Evolutionary conservation across 2,888 invertebrate genomes (phyloP), one percentile per base, ranked within the genome.

Genomic region (Omphaloscelis lunosa): DNA sequence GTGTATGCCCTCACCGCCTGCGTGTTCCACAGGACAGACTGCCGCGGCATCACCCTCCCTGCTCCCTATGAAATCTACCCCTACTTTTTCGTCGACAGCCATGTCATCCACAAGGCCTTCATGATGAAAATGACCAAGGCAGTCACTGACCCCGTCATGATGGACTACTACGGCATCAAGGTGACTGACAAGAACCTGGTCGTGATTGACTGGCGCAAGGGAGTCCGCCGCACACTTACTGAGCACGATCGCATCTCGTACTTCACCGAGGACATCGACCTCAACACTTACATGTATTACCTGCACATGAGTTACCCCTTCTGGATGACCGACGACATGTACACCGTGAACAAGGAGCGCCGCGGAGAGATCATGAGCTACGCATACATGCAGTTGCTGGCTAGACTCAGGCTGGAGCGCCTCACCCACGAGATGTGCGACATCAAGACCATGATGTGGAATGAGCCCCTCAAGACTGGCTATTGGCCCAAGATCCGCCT

Each of bases 41-140:
- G 97, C 93, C 95, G 97, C 78, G 98, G 98, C 68, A 95, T 98
- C 85, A 96, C 97, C 66, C 93, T 98, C 39, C 98, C 98, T 41
- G 97, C 98, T 45, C 97, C 97, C 62, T 98, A 98, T 91, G 98
- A 98, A 94, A 97, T 98, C 92, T 97, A 97, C 94, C 98, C 98
- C 5, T 97, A 98, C 93, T 97, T 97, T 94, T 98, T 98, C 97
- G 97, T 98, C 92, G 98, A 98, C 94, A 95, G 97, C 88, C 97
- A 98, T 89, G 97, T 98, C 89, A 97, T 98, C 87, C 97, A 97
- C 90, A 97, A 97, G 89, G 98, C 97, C 1, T 97, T 97, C 88
- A 95, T 97, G 92, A 96, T 97, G 93, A 97, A 97, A 91, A 97
- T 97, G 96, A 97, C 97, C 88, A 97, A 97, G 71, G 97, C 97